Evolutionary conservation across 2,113 vertebrate species (phyloP).

Genomic region (Opisthocomus hoazin): DNA sequence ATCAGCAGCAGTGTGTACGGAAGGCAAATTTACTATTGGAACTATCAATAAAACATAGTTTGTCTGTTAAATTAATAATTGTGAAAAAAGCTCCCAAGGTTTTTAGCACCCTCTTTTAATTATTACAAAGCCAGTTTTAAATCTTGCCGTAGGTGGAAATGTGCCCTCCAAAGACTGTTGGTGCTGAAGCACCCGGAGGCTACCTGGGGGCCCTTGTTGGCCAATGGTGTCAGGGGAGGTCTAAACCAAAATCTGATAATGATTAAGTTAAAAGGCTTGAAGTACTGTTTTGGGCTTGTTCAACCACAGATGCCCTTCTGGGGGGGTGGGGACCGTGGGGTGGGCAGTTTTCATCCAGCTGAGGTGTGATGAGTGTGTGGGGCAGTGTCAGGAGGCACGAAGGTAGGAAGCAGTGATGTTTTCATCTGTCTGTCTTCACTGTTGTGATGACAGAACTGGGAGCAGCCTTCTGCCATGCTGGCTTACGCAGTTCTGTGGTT

Average conservation of each 20-base stretch:
- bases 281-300: conserved; percentile 32
- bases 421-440: not conserved
- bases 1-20: not conserved
- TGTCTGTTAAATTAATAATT: conserved; percentile 73
- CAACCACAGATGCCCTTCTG: not conserved
- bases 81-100: conserved; percentile 16
- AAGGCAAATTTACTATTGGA: conserved; percentile 69
- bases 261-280: conserved; percentile 59
- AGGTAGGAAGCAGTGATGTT: not conserved
- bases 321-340: too few relatives aligned
- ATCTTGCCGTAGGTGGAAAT: conserved; percentile 49
- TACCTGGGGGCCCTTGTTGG: conserved; percentile 42
- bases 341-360: not conserved
- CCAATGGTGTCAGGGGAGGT: conserved; percentile 9
- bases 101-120: not conserved
- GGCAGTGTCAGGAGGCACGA: fast-evolving
- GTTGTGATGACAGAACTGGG: not conserved
- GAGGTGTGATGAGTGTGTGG: fast-evolving
- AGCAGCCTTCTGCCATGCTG: not conserved
- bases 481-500: not conserved
- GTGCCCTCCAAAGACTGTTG: not conserved
- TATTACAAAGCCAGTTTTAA: conserved; percentile 61
- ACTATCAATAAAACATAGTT: conserved; percentile 77
- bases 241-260: conserved; percentile 55
- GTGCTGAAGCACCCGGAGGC: conserved; percentile 46